Conservation (phyloP, 2,113 vertebrate species). For the Chaetura pelagica region DNA sequence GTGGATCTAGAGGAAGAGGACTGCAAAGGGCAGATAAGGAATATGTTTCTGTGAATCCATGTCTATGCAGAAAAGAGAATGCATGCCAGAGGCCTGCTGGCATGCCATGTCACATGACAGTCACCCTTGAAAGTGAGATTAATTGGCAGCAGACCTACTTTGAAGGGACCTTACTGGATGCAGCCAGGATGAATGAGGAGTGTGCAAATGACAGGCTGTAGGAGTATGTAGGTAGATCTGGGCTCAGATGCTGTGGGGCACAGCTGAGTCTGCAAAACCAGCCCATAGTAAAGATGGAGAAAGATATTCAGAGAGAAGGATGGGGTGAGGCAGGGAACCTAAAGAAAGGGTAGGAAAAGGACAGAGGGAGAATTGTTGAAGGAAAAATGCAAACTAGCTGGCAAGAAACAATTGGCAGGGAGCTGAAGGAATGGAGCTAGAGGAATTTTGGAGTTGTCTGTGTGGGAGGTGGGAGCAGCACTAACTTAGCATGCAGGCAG, state of each 20-base stretch:
- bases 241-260: background rate
- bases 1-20: background rate
- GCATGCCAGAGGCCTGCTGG: background rate
- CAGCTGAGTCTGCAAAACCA: background rate
- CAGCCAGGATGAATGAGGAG: background rate
- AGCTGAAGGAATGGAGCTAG: background rate
- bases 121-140: background rate
- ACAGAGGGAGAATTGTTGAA: background rate
- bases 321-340: background rate
- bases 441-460: background rate
- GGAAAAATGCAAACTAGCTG: background rate
- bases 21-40: background rate
- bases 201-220: accelerated
- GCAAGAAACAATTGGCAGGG: background rate
- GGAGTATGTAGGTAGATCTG: background rate
- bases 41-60: background rate
- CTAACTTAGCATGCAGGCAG: background rate
- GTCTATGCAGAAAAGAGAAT: background rate
- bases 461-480: background rate
- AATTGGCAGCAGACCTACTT: background rate
- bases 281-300: background rate
- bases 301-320: background rate
- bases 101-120: background rate
- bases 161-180: background rate
- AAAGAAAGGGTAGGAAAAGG: background rate